These are phyloP conservation scores for Stigmatopora argus DNA, from an alignment of 2,113 vertebrate species.

Conservation along the genomic window DNA sequence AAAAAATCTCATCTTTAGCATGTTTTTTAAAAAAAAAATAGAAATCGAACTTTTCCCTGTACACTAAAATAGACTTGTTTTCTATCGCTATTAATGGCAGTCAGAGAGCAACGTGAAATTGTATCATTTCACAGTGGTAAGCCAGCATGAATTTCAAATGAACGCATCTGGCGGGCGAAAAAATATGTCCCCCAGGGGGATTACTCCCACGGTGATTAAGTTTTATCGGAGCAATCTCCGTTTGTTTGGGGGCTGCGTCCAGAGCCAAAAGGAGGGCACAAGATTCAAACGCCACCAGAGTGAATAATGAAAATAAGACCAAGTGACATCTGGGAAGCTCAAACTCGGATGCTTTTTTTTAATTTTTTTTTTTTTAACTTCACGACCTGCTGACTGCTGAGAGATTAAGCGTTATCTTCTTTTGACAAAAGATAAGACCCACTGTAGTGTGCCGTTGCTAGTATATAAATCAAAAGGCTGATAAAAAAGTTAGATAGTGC, in stretches of 20 bases:
- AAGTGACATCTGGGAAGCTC: conserved; percentile 14
- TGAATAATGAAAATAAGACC: conserved; percentile 24
- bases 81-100: no score
- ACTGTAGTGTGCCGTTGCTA: conserved; percentile 7
- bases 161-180: conserved; percentile 17
- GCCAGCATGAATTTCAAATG: conserved; percentile 25
- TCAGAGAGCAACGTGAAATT: neutral
- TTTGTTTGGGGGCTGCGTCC: conserved; percentile 25
- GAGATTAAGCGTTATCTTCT: conserved; percentile 18
- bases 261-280: conserved; percentile 2
- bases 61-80: no score
- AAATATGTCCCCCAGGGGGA: conserved; percentile 13
- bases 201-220: conserved; percentile 31
- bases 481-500: conserved; percentile 30
- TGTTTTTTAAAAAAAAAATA: no score
- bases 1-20: no score
- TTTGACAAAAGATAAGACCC: conserved; percentile 41
- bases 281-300: conserved; percentile 5
- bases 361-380: neutral
- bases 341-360: conserved; percentile 11
- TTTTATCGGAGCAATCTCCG: conserved; percentile 25
- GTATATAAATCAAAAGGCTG: conserved; percentile 43
- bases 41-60: no score
- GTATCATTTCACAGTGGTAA: neutral
- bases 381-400: conserved; percentile 21